These are phyloP conservation scores for Ecliptopera silaceata DNA, from an alignment of 2,888 invertebrate species.

Conservation along the genomic window DNA sequence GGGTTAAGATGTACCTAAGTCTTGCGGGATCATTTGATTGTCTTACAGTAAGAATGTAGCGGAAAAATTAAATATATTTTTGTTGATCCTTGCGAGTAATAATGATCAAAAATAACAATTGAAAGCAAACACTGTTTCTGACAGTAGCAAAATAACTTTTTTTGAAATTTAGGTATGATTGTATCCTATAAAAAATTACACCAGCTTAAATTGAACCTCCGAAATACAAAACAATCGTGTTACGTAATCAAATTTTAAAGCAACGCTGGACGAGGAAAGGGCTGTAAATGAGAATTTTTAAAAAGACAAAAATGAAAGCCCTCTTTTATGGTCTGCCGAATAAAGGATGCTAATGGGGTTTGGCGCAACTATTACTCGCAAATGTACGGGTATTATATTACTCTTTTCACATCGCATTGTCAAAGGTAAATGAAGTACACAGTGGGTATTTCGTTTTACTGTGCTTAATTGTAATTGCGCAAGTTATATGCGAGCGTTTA, in stretches of 20 bases:
- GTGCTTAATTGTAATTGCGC: conserved; percentile 19
- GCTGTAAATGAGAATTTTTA: conserved; percentile 17
- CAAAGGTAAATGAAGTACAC: conserved; percentile 14
- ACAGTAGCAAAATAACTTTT: no score
- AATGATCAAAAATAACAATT: no score
- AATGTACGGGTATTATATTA: conserved; percentile 12
- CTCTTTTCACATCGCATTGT: conserved; percentile 16
- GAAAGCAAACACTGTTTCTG: no score
- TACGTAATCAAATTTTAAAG: conserved; percentile 17
- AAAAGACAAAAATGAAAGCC: conserved; percentile 12
- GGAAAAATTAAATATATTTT: no score
- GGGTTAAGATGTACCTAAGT: conserved; percentile 5
- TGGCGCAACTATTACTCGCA: conserved; percentile 21
- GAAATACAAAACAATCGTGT: conserved; percentile 15
- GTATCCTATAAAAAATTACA: neutral
- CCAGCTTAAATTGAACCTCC: conserved; percentile 7
- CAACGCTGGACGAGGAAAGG: conserved; percentile 4
- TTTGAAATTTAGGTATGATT: no score
- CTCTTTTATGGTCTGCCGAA: conserved; percentile 12
- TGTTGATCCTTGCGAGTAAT: no score
- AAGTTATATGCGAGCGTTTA: conserved; percentile 22
- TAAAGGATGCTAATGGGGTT: conserved; percentile 13
- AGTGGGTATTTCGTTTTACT: conserved; percentile 10
- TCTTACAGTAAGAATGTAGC: no score
- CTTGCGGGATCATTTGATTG: conserved; percentile 7